Conservation (phyloP, 2,113 vertebrate genomes). For the Peromyscus californicus region DNA sequence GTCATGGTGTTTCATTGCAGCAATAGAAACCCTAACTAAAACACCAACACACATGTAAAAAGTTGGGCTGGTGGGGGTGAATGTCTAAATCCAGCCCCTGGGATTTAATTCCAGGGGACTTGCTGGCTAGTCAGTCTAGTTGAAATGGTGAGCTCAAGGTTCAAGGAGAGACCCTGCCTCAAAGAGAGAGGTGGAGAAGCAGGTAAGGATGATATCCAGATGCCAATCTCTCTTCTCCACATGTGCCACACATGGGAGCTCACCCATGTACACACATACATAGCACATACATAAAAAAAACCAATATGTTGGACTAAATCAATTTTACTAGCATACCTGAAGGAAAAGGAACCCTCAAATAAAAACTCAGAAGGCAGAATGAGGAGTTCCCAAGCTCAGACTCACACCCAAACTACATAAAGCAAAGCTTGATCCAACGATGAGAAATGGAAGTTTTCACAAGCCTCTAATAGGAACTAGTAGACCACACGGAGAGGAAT, state of each 20-base stretch:
- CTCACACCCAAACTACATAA: not conserved
- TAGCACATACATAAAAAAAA: not conserved
- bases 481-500: constrained; percentile 8
- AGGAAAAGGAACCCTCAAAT: not conserved
- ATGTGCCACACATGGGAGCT: not conserved
- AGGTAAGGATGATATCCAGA: not conserved
- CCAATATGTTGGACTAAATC: not conserved
- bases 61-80: no score
- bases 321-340: not conserved
- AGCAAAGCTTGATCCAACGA: not conserved
- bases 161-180: not conserved
- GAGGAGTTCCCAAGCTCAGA: not conserved
- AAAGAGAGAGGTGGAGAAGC: not conserved
- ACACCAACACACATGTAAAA: not conserved
- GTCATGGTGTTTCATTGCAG: not conserved
- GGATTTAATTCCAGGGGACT: not conserved
- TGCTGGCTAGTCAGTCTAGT: not conserved
- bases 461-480: not conserved
- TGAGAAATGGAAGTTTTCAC: not conserved
- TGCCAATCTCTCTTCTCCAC: not conserved
- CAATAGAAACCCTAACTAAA: not conserved
- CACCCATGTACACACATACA: not conserved
- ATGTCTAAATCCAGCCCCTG: no score
- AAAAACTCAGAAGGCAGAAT: not conserved
- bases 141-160: not conserved